Evolutionary conservation across 2,888 invertebrate genomes (phyloP).

Genomic region (Rhyacophila evoluta): DNA sequence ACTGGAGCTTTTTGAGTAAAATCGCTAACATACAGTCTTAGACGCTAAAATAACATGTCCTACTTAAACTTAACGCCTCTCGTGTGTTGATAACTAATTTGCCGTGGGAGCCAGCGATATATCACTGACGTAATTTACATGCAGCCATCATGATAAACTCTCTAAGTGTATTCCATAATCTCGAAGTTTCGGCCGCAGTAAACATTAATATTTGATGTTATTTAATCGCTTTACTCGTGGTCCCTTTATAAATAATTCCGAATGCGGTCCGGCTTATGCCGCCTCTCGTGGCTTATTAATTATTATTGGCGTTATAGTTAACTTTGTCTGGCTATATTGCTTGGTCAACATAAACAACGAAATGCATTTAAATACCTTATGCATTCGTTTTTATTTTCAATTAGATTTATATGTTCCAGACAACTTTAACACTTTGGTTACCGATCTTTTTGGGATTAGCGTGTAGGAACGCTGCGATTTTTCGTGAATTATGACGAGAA

Average conservation of each 20-base stretch:
- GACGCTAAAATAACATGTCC: too few species aligned
- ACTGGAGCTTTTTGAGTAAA: too few species aligned
- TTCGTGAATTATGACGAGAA: too few species aligned
- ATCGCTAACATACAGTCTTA: too few species aligned
- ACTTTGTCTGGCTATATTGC: slow-evolving; percentile 4
- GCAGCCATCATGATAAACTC: background rate
- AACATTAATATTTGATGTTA: slow-evolving; percentile 9
- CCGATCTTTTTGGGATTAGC: too few species aligned
- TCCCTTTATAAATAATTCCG: slow-evolving; percentile 16
- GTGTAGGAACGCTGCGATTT: too few species aligned
- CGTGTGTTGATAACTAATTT: too few species aligned
- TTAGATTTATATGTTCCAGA: too few species aligned
- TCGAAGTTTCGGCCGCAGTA: background rate
- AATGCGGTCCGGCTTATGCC: background rate
- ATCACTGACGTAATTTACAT: background rate
- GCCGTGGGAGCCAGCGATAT: background rate
- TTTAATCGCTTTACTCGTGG: slow-evolving; percentile 6
- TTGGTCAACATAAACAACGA: background rate
- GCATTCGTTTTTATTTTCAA: too few species aligned
- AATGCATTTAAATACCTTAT: background rate
- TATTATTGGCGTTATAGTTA: background rate
- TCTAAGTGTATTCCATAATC: slow-evolving; percentile 11
- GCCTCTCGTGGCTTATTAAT: slow-evolving; percentile 18
- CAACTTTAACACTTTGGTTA: too few species aligned
- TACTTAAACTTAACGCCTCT: too few species aligned